phyloP scores from a whole-genome alignment of 2,113 vertebrate genomes.

The Chamaetylas fuelleborni region DNA sequence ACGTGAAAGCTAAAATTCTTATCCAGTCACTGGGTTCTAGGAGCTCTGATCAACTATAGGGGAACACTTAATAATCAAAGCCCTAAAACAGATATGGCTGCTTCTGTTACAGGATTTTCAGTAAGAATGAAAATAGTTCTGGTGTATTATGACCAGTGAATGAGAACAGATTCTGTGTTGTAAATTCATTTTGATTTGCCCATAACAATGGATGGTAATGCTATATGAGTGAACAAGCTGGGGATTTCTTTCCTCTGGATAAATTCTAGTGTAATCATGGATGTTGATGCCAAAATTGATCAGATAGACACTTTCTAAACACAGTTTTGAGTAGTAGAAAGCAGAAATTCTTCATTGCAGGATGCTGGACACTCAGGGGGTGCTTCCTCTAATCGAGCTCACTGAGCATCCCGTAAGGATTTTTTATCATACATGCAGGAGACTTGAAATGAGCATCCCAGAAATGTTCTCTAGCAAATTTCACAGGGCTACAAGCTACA shows the following conservation, averaged over 20 bases:
- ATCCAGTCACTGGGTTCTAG: neutral
- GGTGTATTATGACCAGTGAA: neutral
- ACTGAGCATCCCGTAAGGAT: fast-evolving
- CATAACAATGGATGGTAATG: neutral
- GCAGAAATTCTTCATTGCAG: neutral
- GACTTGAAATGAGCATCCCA: neutral
- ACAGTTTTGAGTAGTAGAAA: neutral
- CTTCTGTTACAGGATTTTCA: neutral
- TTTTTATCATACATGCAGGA: neutral
- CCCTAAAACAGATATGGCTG: neutral
- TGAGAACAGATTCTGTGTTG: neutral
- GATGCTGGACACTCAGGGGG: fast-evolving
- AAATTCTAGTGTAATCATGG: neutral
- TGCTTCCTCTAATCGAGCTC: fast-evolving
- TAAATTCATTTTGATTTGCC: neutral
- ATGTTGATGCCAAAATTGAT: neutral
- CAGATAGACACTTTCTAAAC: neutral
- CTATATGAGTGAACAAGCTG: neutral
- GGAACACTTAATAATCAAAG: neutral
- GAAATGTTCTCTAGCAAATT: neutral
- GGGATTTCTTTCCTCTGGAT: neutral
- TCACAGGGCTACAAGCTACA: neutral
- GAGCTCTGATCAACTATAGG: neutral
- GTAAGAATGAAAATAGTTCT: neutral
- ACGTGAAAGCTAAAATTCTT: neutral